Evolutionary conservation across 2,888 invertebrate genomes (phyloP).

Genomic region (Drosophila melanocephala): DNA sequence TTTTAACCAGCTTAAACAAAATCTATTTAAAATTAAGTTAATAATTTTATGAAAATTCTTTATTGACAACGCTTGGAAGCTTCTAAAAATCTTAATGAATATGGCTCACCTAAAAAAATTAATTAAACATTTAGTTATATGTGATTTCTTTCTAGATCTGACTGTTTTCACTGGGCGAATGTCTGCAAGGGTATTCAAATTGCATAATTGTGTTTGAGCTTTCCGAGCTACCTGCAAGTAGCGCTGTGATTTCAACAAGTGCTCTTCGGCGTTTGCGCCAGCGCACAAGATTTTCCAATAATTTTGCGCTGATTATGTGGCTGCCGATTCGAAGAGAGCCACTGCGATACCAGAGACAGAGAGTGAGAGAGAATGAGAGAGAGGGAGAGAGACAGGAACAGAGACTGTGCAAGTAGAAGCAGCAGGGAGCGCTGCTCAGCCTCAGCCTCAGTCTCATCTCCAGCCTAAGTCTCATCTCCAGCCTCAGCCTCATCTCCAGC

Average conservation of each 20-base stretch:
- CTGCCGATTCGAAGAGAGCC: conserved; percentile 27
- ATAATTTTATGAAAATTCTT: background rate
- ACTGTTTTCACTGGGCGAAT: background rate
- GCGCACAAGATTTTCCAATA: conserved; percentile 65
- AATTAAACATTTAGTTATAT: background rate
- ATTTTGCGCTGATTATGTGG: conserved; percentile 60
- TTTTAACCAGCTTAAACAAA: background rate
- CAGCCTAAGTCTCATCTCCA: conserved; percentile 10
- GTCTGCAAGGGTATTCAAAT: background rate
- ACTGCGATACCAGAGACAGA: background rate
- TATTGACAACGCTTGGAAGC: background rate
- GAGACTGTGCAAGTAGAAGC: background rate
- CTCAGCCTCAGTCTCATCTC: background rate
- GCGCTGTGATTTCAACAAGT: conserved; percentile 72
- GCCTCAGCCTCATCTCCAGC: conserved; percentile 8
- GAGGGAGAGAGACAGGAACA: background rate
- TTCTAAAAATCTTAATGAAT: background rate
- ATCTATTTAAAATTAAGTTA: background rate
- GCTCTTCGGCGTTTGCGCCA: conserved; percentile 43
- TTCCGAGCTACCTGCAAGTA: conserved; percentile 43
- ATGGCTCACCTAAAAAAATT: background rate
- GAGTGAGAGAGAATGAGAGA: background rate
- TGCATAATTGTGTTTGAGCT: background rate
- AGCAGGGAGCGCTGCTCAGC: conserved; percentile 14
- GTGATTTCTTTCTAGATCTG: background rate